These are phyloP conservation scores for Condylura cristata DNA, from an alignment of 2,113 vertebrate species.

Conservation along the genomic window DNA sequence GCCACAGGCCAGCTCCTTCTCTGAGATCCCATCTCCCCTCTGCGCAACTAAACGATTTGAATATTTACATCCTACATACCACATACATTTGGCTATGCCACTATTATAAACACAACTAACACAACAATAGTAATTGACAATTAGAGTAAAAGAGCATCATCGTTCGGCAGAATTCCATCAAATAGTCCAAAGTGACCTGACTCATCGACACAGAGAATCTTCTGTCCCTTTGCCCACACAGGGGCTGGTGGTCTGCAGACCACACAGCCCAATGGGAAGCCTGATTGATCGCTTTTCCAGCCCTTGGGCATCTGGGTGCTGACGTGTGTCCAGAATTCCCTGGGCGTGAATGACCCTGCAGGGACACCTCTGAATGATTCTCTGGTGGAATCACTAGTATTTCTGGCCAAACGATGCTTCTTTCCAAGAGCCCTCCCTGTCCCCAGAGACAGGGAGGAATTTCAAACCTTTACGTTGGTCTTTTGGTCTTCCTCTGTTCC, in stretches of 20 bases:
- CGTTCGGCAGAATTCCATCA: neutral
- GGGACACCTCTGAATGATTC: neutral
- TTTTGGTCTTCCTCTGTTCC: neutral
- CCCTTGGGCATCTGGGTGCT: neutral
- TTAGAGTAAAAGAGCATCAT: neutral
- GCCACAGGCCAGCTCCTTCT: neutral
- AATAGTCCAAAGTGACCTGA: neutral
- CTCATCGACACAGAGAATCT: neutral
- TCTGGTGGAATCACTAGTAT: neutral
- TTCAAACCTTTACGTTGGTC: fast-evolving
- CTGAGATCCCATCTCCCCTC: neutral
- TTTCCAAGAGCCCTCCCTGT: fast-evolving
- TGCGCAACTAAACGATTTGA: neutral
- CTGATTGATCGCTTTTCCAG: too few species aligned
- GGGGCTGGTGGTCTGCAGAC: neutral
- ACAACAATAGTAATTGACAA: fast-evolving
- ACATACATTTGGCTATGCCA: neutral
- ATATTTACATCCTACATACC: neutral
- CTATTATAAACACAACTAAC: neutral
- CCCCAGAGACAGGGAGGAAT: fast-evolving
- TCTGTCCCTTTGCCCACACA: neutral
- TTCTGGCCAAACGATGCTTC: neutral
- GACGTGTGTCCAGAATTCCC: neutral
- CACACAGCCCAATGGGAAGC: fast-evolving
- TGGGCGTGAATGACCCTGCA: neutral